Evolutionary conservation across 1,140 invertebrate genomes (phyloP), one percentile per base, ranked within the genome.

Genomic region (Diorhabda sublineata): DNA sequence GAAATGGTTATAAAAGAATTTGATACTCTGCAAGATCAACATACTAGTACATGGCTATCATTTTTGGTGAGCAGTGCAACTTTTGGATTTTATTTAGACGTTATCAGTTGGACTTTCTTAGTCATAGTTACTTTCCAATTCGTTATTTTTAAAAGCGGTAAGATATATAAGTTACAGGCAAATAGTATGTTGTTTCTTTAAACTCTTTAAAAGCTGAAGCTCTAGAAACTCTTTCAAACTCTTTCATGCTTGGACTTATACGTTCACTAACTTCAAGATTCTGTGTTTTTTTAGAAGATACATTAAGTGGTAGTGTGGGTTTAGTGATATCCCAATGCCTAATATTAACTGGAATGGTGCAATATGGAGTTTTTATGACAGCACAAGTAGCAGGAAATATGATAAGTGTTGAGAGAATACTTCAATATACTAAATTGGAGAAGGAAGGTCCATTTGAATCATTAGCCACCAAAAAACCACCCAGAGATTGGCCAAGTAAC

Each of bases 321-420:
- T 80, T 97, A n/a, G 91, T 91, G 0, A 90, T 97, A 66, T 92
- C 93, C 0, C 94, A 95, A 77, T 87, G 90, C 1, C 85, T 96
- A 73, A 87, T 89, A 2, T 78, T 97, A 58, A 91, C 90, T 4
- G 91, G 92, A 0, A 89, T 91, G 84, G 86, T 96, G 63, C 93
- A 95, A 82, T 93, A 91, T 86, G 92, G 91, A 3, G 88, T 96
- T 67, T 83, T 90, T 64, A 91, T 94, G 76, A 89, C 88, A 9
- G 88, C 90, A 2, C 89, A 92, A 78, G 80, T 92, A 43, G 88
- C 90, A 74, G 91, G 89, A 77, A 83, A 89, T 42, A 90, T 92
- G 87, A 91, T 88, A 2, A 89, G 89, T 3, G 91, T 95, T 7
- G 93, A 96, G 77, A 83, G 93, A 47, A 87, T 95, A 2, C 75